Percentiles rank a stretch among this genome's conserved stretches.
Conservation (phyloP, 2,888 invertebrate genomes). For the Resseliella maxima region DNA sequence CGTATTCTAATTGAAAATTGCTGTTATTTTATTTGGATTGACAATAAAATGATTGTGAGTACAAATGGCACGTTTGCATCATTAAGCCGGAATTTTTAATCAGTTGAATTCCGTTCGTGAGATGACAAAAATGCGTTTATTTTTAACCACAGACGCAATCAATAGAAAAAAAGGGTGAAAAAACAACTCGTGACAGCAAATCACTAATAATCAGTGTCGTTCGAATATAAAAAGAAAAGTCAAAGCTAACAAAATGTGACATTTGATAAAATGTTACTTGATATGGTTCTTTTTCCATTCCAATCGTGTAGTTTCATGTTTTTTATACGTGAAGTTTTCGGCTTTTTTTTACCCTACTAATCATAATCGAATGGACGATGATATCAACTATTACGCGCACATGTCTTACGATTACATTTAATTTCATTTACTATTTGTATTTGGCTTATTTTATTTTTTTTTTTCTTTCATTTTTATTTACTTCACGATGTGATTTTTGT, state of each 20-base stretch:
- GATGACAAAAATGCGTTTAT: slow-evolving; percentile 17
- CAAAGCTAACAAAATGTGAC: slow-evolving; percentile 33
- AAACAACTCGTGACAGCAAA: slow-evolving; percentile 2
- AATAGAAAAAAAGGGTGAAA: not conserved
- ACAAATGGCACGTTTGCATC: not conserved
- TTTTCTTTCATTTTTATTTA: not conserved
- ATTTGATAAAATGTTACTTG: slow-evolving; percentile 40
- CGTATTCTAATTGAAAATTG: not conserved
- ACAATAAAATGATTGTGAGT: not conserved
- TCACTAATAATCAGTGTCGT: not conserved
- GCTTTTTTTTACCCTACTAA: not conserved
- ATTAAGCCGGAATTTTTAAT: not conserved
- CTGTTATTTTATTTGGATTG: not conserved
- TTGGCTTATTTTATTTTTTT: not conserved
- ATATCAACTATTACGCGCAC: not conserved
- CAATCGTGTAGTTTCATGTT: not conserved
- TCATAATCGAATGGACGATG: not conserved
- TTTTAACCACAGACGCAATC: slow-evolving; percentile 14
- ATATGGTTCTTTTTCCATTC: slow-evolving; percentile 5
- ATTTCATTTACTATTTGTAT: not conserved
- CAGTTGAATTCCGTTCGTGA: not conserved
- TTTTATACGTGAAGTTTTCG: not conserved
- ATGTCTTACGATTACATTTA: not conserved
- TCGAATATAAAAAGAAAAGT: not conserved
- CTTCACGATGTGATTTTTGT: slow-evolving; percentile 15